These are phyloP conservation scores for Dryomyza anilis DNA, from an alignment of 2,888 invertebrate genomes.

Conservation along the genomic window DNA sequence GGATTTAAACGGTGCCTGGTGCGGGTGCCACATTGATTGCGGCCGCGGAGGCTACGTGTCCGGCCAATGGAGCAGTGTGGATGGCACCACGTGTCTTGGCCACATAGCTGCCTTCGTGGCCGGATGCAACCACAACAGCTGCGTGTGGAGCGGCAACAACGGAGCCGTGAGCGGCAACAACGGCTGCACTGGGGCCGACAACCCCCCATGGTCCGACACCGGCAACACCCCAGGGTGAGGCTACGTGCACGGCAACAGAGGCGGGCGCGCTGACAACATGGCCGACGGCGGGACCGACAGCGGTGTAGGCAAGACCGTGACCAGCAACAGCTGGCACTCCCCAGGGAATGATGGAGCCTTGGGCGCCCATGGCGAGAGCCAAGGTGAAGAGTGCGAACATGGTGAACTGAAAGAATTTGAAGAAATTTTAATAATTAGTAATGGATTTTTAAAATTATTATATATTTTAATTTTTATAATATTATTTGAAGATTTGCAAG, in stretches of 20 bases:
- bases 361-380: slow-evolving; percentile 54
- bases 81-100: slow-evolving; percentile 60
- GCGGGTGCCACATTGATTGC: slow-evolving; percentile 58
- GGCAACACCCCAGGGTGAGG: slow-evolving; percentile 20
- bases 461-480: no score
- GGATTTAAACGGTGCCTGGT: slow-evolving; percentile 52
- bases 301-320: slow-evolving; percentile 50
- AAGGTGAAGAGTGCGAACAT: slow-evolving; percentile 49
- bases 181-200: neutral
- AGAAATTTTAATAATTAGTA: neutral
- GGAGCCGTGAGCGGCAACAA: slow-evolving; percentile 21
- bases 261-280: slow-evolving; percentile 36
- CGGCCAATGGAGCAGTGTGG: slow-evolving; percentile 58
- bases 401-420: slow-evolving; percentile 44
- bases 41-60: slow-evolving; percentile 57
- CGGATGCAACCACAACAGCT: slow-evolving; percentile 42
- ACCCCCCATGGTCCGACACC: slow-evolving; percentile 5
- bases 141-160: slow-evolving; percentile 37
- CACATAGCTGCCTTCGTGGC: slow-evolving; percentile 57
- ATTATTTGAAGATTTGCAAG: no score
- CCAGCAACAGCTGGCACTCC: slow-evolving; percentile 41
- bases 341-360: slow-evolving; percentile 52
- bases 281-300: slow-evolving; percentile 38
- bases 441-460: no score
- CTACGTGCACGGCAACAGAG: slow-evolving; percentile 38